These are phyloP conservation scores for Bergia puertoricense DNA, from an alignment of 92 coral and sea anemone genomes.

Conservation along the genomic window DNA sequence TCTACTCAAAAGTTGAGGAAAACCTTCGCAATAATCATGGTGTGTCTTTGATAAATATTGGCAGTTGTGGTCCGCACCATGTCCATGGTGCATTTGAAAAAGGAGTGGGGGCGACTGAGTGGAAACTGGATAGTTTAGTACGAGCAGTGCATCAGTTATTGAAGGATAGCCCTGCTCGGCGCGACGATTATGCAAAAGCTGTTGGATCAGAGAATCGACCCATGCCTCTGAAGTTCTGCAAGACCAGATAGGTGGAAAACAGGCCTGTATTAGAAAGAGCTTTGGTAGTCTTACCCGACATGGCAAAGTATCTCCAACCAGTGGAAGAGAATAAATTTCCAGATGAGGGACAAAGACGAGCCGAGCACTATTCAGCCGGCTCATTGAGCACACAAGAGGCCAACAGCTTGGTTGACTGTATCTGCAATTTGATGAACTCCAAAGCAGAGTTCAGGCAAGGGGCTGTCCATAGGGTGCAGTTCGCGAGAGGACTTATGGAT, in stretches of 20 bases:
- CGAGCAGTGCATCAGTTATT: slow-evolving; percentile 39
- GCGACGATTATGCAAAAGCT: slow-evolving; percentile 35
- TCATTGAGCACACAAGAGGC: no score
- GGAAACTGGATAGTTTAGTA: slow-evolving; percentile 30
- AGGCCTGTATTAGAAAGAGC: slow-evolving; percentile 44
- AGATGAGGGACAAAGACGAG: no score
- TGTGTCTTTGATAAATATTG: slow-evolving; percentile 9
- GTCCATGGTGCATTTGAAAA: slow-evolving; percentile 31
- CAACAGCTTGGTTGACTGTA: no score
- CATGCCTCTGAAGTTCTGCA: slow-evolving; percentile 51
- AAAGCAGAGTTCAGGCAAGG: neutral
- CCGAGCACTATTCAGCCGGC: no score
- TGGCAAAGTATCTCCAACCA: slow-evolving; percentile 12
- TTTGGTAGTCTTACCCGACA: slow-evolving; percentile 41
- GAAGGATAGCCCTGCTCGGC: slow-evolving; percentile 45
- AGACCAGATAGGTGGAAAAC: slow-evolving; percentile 50
- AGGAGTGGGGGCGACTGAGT: slow-evolving; percentile 35
- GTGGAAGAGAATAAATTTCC: no score
- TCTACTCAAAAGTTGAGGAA: slow-evolving; percentile 28
- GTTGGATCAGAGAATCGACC: slow-evolving; percentile 25
- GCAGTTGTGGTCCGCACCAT: slow-evolving; percentile 25
- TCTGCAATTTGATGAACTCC: no score
- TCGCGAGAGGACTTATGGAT: no score
- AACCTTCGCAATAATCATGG: slow-evolving; percentile 8
- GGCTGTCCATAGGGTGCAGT: no score